A percentile compares a stretch with the other conserved stretches of the same genome.
Conservation (phyloP, 2,113 vertebrate genomes). For the Poicephalus meyeri region DNA sequence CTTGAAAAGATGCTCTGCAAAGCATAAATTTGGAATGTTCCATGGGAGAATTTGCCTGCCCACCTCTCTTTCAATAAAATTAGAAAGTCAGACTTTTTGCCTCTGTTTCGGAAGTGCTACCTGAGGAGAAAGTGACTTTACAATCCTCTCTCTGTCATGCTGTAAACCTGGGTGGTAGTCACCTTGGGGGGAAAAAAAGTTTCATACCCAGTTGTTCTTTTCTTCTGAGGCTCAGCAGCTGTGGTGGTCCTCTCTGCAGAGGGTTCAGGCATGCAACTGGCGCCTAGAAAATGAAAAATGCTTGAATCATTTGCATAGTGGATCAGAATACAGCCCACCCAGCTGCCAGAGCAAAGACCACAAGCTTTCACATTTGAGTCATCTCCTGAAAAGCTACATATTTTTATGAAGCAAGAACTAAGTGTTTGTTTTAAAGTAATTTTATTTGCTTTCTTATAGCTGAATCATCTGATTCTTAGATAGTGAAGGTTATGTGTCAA, state of each 20-base stretch:
- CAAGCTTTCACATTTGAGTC: conserved; percentile 51
- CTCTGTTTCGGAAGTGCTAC: neutral
- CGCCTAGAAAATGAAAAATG: conserved; percentile 26
- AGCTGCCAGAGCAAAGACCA: neutral
- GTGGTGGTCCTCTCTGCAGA: neutral
- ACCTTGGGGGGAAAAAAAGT: neutral
- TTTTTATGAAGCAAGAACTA: conserved; percentile 17
- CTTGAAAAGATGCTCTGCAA: neutral
- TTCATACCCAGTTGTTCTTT: neutral
- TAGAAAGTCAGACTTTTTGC: neutral
- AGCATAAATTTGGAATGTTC: neutral
- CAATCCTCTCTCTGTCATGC: neutral
- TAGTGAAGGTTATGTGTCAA: neutral
- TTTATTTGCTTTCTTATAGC: conserved; percentile 11
- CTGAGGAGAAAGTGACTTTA: neutral
- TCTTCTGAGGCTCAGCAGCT: conserved; percentile 5
- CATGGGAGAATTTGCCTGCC: neutral
- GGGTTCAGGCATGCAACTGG: neutral
- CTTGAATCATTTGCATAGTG: conserved; percentile 18
- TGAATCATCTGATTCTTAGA: neutral
- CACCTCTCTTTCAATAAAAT: neutral
- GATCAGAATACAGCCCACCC: neutral
- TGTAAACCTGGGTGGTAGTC: neutral
- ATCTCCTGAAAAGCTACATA: conserved; percentile 27
- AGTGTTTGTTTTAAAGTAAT: conserved; percentile 14